Evolutionary conservation across 2,113 vertebrate genomes (phyloP).

Genomic region (Nothocercus julius): DNA sequence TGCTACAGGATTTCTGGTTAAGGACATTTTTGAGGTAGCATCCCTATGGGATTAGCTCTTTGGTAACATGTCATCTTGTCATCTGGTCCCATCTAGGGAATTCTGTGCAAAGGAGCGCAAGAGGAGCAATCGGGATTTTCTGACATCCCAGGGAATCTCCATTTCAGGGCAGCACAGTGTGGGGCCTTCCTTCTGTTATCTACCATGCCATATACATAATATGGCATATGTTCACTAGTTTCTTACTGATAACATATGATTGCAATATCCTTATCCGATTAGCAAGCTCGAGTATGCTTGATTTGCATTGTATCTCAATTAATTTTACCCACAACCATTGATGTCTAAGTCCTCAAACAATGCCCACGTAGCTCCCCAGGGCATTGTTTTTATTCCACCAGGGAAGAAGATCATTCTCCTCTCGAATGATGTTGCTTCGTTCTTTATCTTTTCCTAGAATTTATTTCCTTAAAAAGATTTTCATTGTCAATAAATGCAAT

Average conservation of each 20-base stretch:
- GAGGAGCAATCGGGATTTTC: not conserved
- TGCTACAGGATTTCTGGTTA: not conserved
- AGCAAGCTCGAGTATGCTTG: conserved; percentile 43
- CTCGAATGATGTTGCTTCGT: not conserved
- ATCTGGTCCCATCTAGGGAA: not conserved
- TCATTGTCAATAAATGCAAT: not conserved
- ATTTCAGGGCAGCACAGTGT: not conserved
- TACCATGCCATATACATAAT: not conserved
- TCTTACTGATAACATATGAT: conserved; percentile 29
- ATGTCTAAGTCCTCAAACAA: conserved; percentile 52
- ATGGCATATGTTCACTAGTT: not conserved
- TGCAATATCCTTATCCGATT: conserved; percentile 43
- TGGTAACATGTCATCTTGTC: not conserved
- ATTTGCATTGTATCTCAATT: conserved; percentile 45
- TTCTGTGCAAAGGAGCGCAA: not conserved
- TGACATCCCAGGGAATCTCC: not conserved
- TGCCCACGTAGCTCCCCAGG: not conserved
- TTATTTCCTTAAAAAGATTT: conserved; percentile 27
- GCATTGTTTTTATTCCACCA: conserved; percentile 34
- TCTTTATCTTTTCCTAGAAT: conserved; percentile 32
- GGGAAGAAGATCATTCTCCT: conserved; percentile 41
- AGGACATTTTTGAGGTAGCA: not conserved
- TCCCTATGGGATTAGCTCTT: not conserved
- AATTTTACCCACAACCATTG: conserved; percentile 33
- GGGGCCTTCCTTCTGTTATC: not conserved